A percentile compares a stretch with the other conserved stretches of the same genome.
These are phyloP conservation scores for Arbacia lixula DNA, from an alignment of 53 echinoderm and acorn worm genomes.

Conservation along the genomic window DNA sequence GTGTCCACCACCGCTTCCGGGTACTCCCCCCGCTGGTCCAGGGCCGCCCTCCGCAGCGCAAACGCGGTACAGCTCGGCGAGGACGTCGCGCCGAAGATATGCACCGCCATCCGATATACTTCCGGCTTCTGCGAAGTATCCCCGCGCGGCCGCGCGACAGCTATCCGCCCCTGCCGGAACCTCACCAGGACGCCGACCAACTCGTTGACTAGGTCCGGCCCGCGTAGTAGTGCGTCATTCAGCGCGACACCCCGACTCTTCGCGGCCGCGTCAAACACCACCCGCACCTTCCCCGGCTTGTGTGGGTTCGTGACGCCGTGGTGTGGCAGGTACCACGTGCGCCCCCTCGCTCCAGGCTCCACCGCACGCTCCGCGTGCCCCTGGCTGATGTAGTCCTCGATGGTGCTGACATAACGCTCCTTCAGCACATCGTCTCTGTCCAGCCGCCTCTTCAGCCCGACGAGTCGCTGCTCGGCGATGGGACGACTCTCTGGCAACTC, in stretches of 20 bases:
- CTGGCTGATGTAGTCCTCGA: background rate
- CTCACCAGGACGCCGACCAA: conserved; percentile 33
- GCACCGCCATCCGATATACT: conserved; percentile 47
- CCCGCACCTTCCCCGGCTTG: conserved; percentile 16
- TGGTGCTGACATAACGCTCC: conserved; percentile 19
- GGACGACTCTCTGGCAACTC: conserved; percentile 43
- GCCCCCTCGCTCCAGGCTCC: background rate
- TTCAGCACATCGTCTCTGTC: conserved; percentile 16
- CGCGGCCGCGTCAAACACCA: conserved; percentile 52
- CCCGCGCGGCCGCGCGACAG: conserved; percentile 53
- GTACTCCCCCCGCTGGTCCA: background rate
- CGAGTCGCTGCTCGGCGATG: conserved; percentile 16
- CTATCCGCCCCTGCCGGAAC: conserved; percentile 31
- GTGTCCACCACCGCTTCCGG: background rate
- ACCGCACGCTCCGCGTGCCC: conserved; percentile 29
- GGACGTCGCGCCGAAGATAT: conserved; percentile 65
- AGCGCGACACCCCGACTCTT: background rate
- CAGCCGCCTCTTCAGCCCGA: conserved; percentile 30
- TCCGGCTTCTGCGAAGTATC: background rate
- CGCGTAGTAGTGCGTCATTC: conserved; percentile 40
- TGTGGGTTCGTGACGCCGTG: conserved; percentile 34
- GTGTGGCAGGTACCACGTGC: conserved; percentile 20
- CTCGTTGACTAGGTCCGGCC: conserved; percentile 48
- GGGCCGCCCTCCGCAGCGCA: conserved; percentile 43
- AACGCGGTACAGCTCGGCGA: conserved; percentile 60